Percentiles rank a stretch among this genome's conserved stretches.
These are phyloP conservation scores for Hippolais icterina DNA, from an alignment of 2,113 vertebrate species.

Conservation along the genomic window DNA sequence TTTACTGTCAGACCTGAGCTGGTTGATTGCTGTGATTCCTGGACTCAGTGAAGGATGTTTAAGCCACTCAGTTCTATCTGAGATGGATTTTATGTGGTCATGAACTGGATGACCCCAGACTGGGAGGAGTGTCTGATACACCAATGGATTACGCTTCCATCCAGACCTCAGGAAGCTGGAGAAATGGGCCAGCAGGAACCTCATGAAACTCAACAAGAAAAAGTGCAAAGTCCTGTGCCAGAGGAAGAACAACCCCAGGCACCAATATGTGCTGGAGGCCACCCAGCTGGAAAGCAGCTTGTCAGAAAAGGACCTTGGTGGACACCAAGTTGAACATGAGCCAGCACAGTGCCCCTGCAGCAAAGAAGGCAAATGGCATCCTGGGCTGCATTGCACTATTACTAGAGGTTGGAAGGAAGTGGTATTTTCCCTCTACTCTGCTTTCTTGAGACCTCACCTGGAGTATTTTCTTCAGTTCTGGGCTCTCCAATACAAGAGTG, in stretches of 20 bases:
- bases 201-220: neutral
- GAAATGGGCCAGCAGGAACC: neutral
- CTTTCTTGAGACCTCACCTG: neutral
- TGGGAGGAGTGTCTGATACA: neutral
- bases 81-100: neutral
- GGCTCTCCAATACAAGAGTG: neutral
- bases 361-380: neutral
- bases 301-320: neutral
- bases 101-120: neutral
- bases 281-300: neutral
- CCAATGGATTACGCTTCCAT: rapidly evolving
- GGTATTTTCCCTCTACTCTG: neutral
- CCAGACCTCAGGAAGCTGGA: neutral
- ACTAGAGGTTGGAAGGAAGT: neutral
- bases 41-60: neutral
- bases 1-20: neutral
- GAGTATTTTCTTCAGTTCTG: neutral
- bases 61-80: neutral
- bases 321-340: neutral
- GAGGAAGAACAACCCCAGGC: neutral
- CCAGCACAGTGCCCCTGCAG: neutral
- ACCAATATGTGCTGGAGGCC: neutral
- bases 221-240: neutral
- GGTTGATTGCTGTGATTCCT: neutral
- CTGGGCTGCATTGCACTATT: neutral